Evolutionary conservation across 2,113 vertebrate species (phyloP).

Genomic region (Pelodiscus sinensis): DNA sequence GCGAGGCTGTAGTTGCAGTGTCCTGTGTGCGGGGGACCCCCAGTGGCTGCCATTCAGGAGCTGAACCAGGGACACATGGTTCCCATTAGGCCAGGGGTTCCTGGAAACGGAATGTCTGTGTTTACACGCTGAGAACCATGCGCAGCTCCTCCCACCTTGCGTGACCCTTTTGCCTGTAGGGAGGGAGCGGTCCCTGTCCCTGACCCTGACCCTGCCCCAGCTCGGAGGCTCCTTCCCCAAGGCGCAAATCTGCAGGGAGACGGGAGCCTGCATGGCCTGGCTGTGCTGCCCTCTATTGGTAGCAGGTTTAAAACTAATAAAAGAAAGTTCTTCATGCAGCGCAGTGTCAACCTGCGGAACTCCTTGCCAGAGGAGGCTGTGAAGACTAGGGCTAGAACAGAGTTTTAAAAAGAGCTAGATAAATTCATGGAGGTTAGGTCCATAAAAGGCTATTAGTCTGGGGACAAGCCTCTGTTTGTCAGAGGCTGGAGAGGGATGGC

Average conservation of each 20-base stretch:
- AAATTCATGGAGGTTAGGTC: no score
- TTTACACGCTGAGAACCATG: constrained; percentile 45
- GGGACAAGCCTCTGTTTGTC: no score
- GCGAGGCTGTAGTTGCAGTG: neutral
- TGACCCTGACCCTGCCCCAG: neutral
- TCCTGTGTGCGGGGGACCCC: neutral
- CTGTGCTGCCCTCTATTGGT: no score
- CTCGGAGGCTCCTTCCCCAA: no score
- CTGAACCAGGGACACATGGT: neutral
- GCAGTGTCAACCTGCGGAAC: no score
- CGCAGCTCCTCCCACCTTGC: neutral
- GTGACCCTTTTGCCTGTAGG: neutral
- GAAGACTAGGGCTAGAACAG: no score
- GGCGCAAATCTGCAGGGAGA: neutral
- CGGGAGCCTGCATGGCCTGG: neutral
- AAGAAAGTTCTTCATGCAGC: no score
- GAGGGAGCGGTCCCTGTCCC: neutral
- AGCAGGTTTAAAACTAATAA: no score
- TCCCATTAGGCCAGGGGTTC: neutral
- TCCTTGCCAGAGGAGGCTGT: no score
- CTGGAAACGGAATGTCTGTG: neutral
- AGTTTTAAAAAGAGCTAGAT: no score
- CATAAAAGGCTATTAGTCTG: no score
- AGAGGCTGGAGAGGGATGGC: no score
- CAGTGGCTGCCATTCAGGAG: neutral